Conservation (phyloP, 2,797 vertebrate species). For the Notolabrus celidotus region DNA sequence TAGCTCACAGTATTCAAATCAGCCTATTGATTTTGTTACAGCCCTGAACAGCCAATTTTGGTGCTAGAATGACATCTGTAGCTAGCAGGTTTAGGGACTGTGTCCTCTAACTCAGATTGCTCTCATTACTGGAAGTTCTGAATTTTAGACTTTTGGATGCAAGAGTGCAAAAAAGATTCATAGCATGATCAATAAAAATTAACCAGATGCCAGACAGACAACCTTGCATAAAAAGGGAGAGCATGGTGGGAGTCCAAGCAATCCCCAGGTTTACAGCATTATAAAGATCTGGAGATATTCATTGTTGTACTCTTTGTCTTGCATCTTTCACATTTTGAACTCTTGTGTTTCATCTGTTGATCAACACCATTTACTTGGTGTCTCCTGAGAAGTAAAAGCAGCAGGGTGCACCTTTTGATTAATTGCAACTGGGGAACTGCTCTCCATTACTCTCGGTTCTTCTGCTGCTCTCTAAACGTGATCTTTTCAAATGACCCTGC, state of each 20-base stretch:
- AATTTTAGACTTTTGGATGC: background rate
- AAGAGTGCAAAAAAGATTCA: background rate
- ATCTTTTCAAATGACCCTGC: constrained; percentile 55
- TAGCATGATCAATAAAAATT: background rate
- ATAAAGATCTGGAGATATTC: constrained; percentile 28
- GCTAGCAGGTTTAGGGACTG: no score
- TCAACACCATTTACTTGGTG: constrained; percentile 12
- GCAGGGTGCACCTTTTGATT: constrained; percentile 30
- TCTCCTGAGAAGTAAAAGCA: constrained; percentile 29
- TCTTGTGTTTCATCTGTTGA: constrained; percentile 29
- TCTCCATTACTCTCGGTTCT: constrained; percentile 40
- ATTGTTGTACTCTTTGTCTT: constrained; percentile 12
- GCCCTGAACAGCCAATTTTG: no score
- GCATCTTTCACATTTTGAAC: constrained; percentile 8
- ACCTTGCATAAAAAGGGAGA: no score
- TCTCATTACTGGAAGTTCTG: no score
- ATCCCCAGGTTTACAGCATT: no score
- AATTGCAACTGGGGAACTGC: constrained; percentile 34
- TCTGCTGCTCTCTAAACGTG: constrained; percentile 41
- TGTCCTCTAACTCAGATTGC: no score
- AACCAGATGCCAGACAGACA: constrained; percentile 17
- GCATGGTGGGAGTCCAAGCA: no score
- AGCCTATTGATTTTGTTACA: no score
- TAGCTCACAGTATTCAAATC: no score
- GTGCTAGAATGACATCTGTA: no score